Conservation (phyloP, 37 sponge, comb jelly and placozoan species). For the Mnemiopsis leidyi region DNA sequence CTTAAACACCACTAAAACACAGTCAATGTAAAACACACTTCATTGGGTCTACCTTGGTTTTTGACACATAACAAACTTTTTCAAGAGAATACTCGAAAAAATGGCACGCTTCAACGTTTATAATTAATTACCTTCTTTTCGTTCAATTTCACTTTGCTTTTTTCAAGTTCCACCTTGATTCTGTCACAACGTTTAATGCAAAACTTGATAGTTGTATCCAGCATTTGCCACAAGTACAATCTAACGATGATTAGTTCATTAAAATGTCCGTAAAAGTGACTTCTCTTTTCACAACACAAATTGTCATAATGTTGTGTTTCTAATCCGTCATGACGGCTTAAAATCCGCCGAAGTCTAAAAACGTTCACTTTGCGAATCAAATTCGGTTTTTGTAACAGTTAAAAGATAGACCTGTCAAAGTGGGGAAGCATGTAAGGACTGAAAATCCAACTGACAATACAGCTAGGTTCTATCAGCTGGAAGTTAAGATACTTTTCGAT, state of each 20-base stretch:
- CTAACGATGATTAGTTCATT: no score
- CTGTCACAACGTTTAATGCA: conserved; percentile 23
- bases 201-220: conserved; percentile 8
- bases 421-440: conserved; percentile 48
- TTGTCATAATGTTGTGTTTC: no score
- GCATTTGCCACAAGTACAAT: conserved; percentile 42
- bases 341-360: no score
- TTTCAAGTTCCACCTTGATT: conserved; percentile 1
- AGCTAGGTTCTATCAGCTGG: conserved; percentile 37
- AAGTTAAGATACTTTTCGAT: conserved; percentile 40
- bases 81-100: not conserved
- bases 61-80: not conserved
- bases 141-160: conserved; percentile 31
- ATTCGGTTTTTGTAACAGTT: no score
- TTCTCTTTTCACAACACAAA: no score
- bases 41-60: no score
- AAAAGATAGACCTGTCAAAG: conserved; percentile 10
- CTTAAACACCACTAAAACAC: no score
- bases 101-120: no score
- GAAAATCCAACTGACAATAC: conserved; percentile 53
- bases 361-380: no score
- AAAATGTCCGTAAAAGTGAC: no score
- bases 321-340: no score
- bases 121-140: conserved; percentile 29
- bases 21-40: not conserved